Base-by-base conservation (phyloP, 2,888 invertebrate species). In the Orthonychiurus folsomi region DNA sequence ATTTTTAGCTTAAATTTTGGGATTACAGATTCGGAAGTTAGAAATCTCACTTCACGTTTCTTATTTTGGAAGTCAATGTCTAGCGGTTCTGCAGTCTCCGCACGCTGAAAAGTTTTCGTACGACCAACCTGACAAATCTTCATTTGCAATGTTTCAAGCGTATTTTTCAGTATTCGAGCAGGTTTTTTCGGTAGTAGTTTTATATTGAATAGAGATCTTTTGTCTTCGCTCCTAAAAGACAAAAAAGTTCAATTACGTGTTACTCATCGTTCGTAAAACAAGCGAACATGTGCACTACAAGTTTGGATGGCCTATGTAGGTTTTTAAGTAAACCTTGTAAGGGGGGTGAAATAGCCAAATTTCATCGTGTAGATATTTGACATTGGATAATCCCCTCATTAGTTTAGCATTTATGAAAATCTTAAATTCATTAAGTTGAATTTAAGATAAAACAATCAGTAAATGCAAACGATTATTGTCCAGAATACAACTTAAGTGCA, bases 151-250 rank as follows among this genome's bases (percentile, higher is more conserved):
- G 81, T 81, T 73, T 91, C 90, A 61, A 97, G 79, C 1, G 88
- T 86, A 70, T 86, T 84, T 69, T 87, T 84, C 56, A 99, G 80
- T 63, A 85, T 83, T 73, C 93, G 85, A 1, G 89, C 86, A 60
- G 95, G 87, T 75, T 89, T 86, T 79, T 92, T 92, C 1, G 93
- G 93, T 71, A 93, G 78, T 63, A 93, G 75, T 79, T 93, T 93
- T 1, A 84, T 79, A 62, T 65, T 67, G 23, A 83, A 86, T 74
- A 93, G 81, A 76, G 87, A 85, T 72, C 86, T 85, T 76, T 92
- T 93, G 62, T 91, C 86, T 75, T 94, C 94, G 75, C 93, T 90
- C 69, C 92, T 85, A 84, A 82, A 76, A 55, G n/a, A n/a, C n/a
- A n/a, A n/a, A n/a, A n/a, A n/a, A n/a, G n/a, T n/a, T n/a, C n/a